These are phyloP conservation scores for Phortica magna DNA, from an alignment of 2,888 invertebrate species.

Conservation along the genomic window DNA sequence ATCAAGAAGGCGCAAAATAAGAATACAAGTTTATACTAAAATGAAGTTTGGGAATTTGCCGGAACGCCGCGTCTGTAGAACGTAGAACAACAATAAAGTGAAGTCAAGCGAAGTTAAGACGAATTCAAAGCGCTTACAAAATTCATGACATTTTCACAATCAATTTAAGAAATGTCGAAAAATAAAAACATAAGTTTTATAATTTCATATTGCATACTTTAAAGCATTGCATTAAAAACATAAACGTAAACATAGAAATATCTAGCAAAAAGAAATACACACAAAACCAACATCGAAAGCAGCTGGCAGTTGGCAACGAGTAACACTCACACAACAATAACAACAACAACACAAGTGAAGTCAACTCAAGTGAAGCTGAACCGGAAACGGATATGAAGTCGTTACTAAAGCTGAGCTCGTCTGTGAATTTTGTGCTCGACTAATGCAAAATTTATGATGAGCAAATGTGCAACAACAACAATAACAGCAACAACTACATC, in stretches of 20 bases:
- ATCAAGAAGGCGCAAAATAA: no score
- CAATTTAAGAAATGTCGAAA: neutral
- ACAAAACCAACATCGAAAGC: neutral
- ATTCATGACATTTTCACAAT: neutral
- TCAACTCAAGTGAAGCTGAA: neutral
- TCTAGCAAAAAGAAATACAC: neutral
- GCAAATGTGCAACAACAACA: conserved; percentile 52
- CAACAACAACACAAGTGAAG: no score
- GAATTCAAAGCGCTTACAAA: neutral
- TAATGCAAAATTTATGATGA: conserved; percentile 68
- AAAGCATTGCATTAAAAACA: conserved; percentile 36
- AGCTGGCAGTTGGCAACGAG: neutral
- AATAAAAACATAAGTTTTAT: neutral
- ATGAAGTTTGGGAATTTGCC: no score
- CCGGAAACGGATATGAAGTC: neutral
- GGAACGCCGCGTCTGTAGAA: no score
- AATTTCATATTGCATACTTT: conserved; percentile 42
- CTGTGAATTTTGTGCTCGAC: conserved; percentile 46
- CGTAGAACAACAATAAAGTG: no score
- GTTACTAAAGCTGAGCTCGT: conserved; percentile 19
- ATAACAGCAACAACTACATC: conserved; percentile 13
- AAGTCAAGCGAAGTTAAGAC: no score
- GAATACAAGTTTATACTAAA: no score
- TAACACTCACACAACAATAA: neutral
- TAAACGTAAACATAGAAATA: conserved; percentile 22